Conservation (phyloP, 2,113 vertebrate species). For the Orthonyx spaldingii region DNA sequence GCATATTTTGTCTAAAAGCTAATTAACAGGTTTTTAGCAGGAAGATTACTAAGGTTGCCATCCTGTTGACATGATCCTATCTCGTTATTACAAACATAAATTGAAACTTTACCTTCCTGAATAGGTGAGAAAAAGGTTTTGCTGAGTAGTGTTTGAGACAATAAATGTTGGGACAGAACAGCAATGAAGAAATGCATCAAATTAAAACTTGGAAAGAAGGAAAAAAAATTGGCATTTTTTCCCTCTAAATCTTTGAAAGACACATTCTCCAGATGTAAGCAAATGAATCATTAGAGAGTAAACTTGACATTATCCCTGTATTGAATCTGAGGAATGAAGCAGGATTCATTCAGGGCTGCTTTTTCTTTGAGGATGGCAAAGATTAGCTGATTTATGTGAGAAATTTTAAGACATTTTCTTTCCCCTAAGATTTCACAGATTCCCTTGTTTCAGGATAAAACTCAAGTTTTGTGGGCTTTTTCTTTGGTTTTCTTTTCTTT, state of each 20-base stretch:
- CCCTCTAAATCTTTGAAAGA: not conserved
- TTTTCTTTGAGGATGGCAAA: not conserved
- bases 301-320: not conserved
- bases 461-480: not conserved
- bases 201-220: slow-evolving; percentile 1
- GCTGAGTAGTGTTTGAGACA: not conserved
- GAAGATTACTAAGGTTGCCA: not conserved
- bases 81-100: not conserved
- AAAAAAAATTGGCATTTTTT: rapidly evolving
- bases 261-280: slow-evolving; percentile 4
- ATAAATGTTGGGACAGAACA: not conserved
- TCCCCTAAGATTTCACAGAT: not conserved
- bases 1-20: not conserved
- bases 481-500: not conserved
- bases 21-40: not conserved
- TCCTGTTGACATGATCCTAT: not conserved
- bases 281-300: slow-evolving; percentile 8
- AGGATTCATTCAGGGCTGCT: not conserved
- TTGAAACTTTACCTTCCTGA: not conserved
- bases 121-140: not conserved
- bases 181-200: slow-evolving; percentile 1
- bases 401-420: not conserved
- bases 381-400: not conserved
- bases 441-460: not conserved
- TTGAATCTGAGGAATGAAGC: not conserved